Base-by-base conservation (phyloP, 2,888 invertebrate genomes). In the Hyposoter didymator region DNA sequence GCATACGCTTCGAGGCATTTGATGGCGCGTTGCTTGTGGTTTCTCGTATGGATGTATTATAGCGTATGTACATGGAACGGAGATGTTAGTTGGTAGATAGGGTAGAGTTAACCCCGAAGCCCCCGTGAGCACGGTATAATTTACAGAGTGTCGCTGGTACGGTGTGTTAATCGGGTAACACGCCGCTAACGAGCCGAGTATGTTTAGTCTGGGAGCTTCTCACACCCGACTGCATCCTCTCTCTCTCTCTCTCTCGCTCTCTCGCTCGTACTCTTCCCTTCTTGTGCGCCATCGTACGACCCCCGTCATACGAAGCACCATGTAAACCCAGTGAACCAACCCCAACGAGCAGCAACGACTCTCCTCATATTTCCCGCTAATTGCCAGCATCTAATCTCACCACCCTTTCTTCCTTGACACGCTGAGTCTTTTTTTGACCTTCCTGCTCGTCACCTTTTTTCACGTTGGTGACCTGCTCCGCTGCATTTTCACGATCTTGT, bases 131-230 rank as follows among this genome's bases (percentile, higher is more conserved):
- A 73, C 59, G 83, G 83, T 88, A 88, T 89, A 90, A 90, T 89
- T 90, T 87, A 89, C 87, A 82, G 84, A 86, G 87, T 87, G 86
- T 85, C 87, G 83, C 82, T 88, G 86, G 82, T 84, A 86, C 88
- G 88, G 87, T 85, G 89, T 88, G 89, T 89, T 89, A 90, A 90
- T 90, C 89, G 88, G 84, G 89, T 88, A 88, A 89, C 89, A 88
- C 84, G 88, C 89, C 88, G 87, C 89, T 89, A 89, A 90, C 88
- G 89, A 89, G 87, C 78, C 88, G 87, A 89, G 84, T 88, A 86
- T 88, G 87, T 88, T 89, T 88, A 88, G 88, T 85, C 83, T 80
- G 82, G 86, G 52, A 79, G 79, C 74, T 79, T 70, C 78, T 66
- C 78, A 73, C 84, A 55, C 82, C 78, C 69, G 55, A 59, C 55